Conservation (phyloP, 2,113 vertebrate species). For the Cyphomyrus discorhynchus region DNA sequence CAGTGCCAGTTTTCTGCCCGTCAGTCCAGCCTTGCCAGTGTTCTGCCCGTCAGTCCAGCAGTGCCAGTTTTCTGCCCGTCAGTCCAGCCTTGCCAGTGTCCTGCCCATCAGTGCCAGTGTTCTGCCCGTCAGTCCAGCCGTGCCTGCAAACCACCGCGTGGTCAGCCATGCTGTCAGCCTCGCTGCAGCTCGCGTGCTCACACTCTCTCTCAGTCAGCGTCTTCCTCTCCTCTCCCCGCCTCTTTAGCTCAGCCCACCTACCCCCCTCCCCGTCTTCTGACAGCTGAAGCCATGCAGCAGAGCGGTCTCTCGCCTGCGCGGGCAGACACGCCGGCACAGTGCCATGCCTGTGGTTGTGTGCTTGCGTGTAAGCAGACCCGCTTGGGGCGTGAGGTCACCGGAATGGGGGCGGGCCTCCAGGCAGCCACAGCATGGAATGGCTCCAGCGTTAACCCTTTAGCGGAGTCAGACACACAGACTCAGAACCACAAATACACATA, state of each 20-base stretch:
- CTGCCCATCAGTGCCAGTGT: neutral
- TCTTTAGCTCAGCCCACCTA: neutral
- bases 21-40: neutral
- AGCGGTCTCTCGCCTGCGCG: slow-evolving; percentile 6
- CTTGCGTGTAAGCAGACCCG: slow-evolving; percentile 32
- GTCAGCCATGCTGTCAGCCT: slow-evolving; percentile 13
- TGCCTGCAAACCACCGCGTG: neutral
- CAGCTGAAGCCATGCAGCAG: slow-evolving; percentile 16
- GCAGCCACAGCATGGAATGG: slow-evolving; percentile 39
- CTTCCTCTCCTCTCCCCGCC: neutral
- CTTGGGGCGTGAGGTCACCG: slow-evolving; percentile 56
- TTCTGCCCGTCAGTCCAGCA: neutral
- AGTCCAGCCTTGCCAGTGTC: neutral
- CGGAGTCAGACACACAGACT: neutral
- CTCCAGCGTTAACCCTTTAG: slow-evolving; percentile 45
- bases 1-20: neutral
- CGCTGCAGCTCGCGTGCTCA: slow-evolving; percentile 45
- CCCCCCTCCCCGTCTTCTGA: neutral
- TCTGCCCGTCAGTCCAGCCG: neutral
- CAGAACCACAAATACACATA: neutral
- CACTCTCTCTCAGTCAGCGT: slow-evolving; percentile 24
- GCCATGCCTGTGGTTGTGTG: slow-evolving; percentile 21
- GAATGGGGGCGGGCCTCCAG: slow-evolving; percentile 46
- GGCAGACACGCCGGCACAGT: slow-evolving; percentile 13
- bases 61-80: neutral